phyloP scores from a whole-genome alignment of 2,113 vertebrate genomes.

The Hystrix cristata region DNA sequence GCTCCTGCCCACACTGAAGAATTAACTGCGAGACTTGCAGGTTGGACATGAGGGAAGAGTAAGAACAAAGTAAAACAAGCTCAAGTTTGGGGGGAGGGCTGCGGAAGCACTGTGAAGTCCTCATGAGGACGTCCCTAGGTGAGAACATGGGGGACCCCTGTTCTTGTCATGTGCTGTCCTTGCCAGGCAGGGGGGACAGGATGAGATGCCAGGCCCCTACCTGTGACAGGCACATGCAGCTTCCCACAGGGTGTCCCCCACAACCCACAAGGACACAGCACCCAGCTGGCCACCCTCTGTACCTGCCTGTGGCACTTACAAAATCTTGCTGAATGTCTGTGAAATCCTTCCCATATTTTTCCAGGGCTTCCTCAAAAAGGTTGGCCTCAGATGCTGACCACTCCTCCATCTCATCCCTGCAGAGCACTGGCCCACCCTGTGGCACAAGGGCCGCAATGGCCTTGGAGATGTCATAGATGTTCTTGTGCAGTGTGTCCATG shows the following conservation, averaged over 20 bases:
- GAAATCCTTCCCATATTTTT: conserved; percentile 99
- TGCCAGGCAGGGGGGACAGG: too few species aligned
- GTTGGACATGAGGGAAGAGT: background rate
- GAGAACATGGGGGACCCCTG: too few species aligned
- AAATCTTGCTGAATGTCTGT: conserved; percentile 99
- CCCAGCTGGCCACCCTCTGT: background rate
- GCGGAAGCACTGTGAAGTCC: background rate
- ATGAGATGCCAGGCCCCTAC: background rate
- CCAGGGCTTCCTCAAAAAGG: conserved; percentile 98
- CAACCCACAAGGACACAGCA: too few species aligned
- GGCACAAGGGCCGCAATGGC: conserved; percentile 98
- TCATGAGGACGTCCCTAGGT: background rate
- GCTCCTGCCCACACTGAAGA: background rate
- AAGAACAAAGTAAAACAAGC: background rate
- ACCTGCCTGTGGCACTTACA: conserved; percentile 89
- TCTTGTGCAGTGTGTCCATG: conserved; percentile 98
- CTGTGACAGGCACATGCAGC: accelerated
- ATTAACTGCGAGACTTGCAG: background rate
- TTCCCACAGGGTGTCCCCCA: background rate
- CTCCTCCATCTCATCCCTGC: conserved; percentile 99
- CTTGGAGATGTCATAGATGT: conserved; percentile 96
- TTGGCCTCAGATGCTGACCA: conserved; percentile 99
- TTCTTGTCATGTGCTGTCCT: accelerated
- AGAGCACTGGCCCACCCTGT: conserved; percentile 98
- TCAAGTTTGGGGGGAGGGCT: too few species aligned